Percentiles rank a stretch among this genome's conserved stretches.
Evolutionary conservation across 1,140 invertebrate species (phyloP).

Genomic region (Gonioctena quinquepunctata): DNA sequence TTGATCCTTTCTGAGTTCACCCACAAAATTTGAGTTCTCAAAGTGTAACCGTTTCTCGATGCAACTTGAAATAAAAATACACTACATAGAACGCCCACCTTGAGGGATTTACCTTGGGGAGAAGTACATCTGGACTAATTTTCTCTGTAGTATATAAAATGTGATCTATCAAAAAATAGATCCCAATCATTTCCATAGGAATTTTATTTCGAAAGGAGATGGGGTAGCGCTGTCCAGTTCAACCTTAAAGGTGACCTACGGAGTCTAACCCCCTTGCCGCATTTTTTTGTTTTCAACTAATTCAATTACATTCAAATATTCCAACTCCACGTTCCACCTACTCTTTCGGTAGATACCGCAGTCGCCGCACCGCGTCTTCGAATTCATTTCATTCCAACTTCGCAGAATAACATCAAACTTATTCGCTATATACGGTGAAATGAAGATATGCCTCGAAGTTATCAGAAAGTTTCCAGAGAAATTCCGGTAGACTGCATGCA

Average conservation of each 20-base stretch:
- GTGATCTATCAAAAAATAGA: no score
- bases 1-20: no score
- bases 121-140: no score
- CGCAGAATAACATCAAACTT: not conserved
- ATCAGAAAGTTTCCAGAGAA: slow-evolving; percentile 8
- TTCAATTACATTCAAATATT: not conserved
- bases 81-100: no score
- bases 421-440: not conserved
- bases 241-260: not conserved
- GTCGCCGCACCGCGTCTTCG: not conserved
- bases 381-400: not conserved
- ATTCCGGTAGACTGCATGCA: slow-evolving; percentile 6
- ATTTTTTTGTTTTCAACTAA: not conserved
- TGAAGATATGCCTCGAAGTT: slow-evolving; percentile 6
- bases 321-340: not conserved
- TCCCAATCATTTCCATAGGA: no score
- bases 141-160: no score
- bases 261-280: not conserved
- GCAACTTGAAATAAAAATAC: no score
- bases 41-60: no score
- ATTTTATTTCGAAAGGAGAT: no score
- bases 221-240: no score
- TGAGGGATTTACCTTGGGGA: no score
- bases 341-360: not conserved
- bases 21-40: no score